Percentiles rank a stretch among this genome's conserved stretches.
Evolutionary conservation across 1,140 invertebrate species (phyloP).

Genomic region (Atta colombica): DNA sequence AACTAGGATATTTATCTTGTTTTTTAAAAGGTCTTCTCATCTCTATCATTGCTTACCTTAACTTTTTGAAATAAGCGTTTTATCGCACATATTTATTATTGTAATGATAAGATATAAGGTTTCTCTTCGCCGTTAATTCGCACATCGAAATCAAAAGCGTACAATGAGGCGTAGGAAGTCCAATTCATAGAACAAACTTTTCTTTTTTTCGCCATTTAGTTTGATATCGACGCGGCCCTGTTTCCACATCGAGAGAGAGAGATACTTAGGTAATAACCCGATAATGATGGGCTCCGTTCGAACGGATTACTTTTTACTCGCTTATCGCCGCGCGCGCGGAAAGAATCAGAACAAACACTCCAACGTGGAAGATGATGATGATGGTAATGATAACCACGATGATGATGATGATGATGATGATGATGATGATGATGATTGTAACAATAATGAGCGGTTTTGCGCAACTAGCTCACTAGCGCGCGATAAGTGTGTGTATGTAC

Average conservation of each 20-base stretch:
- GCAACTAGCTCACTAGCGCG: constrained; percentile 64
- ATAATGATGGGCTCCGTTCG: constrained; percentile 81
- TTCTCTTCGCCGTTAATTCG: not conserved
- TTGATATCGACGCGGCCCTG: constrained; percentile 65
- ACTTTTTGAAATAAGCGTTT: not conserved
- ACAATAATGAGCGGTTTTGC: constrained; percentile 80
- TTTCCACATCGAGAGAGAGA: constrained; percentile 70
- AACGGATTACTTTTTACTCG: constrained; percentile 79
- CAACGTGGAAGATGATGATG: constrained; percentile 74
- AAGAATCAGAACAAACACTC: constrained; percentile 80
- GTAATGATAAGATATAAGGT: not conserved
- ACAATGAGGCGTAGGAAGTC: not conserved
- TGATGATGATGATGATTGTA: constrained; percentile 77
- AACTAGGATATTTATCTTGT: not conserved
- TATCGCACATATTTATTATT: not conserved
- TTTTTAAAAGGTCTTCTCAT: not conserved
- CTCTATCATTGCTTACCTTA: not conserved
- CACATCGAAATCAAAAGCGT: not conserved
- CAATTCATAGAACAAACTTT: not conserved
- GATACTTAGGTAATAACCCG: constrained; percentile 83
- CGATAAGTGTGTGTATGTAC: constrained; percentile 17
- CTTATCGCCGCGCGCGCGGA: constrained; percentile 63
- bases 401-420: constrained; percentile 76
- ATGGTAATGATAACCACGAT: constrained; percentile 56
- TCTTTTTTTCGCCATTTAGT: constrained; percentile 62